A percentile compares a stretch with the other conserved stretches of the same genome.
These are phyloP conservation scores for Myoxocephalus aenaeus DNA, from an alignment of 2,797 vertebrate species.

Conservation along the genomic window DNA sequence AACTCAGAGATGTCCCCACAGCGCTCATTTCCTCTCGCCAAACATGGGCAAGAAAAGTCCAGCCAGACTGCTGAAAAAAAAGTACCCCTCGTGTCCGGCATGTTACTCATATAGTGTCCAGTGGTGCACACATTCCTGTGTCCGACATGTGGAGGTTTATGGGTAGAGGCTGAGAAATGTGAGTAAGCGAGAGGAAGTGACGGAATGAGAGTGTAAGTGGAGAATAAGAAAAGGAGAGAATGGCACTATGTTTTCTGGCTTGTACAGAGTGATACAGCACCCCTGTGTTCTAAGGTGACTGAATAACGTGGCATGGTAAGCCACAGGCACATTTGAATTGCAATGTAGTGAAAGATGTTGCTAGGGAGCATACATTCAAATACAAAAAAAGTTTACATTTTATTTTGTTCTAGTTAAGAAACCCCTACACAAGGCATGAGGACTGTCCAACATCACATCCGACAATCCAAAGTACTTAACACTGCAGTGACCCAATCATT, in stretches of 20 bases:
- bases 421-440: background rate
- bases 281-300: conserved; percentile 8
- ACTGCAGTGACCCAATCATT: background rate
- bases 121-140: conserved; percentile 50
- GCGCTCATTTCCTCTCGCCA: conserved; percentile 76
- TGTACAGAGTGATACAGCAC: background rate
- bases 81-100: conserved; percentile 10
- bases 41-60: conserved; percentile 75
- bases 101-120: conserved; percentile 63
- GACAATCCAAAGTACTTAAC: background rate
- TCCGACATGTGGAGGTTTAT: conserved; percentile 47
- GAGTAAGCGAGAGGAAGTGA: conserved; percentile 46
- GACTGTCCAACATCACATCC: background rate
- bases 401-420: background rate
- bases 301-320: conserved; percentile 8
- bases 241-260: background rate
- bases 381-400: background rate
- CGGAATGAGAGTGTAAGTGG: conserved; percentile 1
- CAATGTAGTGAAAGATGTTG: conserved; percentile 8
- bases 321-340: conserved; percentile 21
- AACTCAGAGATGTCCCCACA: conserved; percentile 66
- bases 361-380: background rate
- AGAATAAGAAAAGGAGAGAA: conserved; percentile 4
- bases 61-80: conserved; percentile 60
- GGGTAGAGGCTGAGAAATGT: conserved; percentile 34